Conservation (phyloP, 2,797 vertebrate genomes). For the Labroides dimidiatus region DNA sequence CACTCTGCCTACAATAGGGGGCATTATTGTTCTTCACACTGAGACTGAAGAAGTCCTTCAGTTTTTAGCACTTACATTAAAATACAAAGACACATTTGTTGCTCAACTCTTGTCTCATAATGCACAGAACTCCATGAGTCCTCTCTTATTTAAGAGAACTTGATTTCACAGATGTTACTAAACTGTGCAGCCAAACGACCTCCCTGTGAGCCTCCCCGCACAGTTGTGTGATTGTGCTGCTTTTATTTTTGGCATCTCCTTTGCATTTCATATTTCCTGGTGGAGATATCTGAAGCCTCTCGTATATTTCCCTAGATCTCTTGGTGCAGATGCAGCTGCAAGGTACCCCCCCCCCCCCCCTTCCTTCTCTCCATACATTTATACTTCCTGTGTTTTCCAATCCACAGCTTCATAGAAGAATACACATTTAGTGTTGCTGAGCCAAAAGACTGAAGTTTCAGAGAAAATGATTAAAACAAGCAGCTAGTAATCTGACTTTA, state of each 20-base stretch:
- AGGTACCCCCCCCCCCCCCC: slow-evolving; percentile 40
- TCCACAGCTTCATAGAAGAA: slow-evolving; percentile 11
- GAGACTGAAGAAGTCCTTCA: not conserved
- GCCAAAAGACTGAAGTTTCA: not conserved
- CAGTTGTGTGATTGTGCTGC: slow-evolving; percentile 79
- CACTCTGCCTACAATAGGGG: slow-evolving; percentile 64
- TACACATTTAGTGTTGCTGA: slow-evolving; percentile 3
- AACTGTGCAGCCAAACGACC: slow-evolving; percentile 59
- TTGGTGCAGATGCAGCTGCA: slow-evolving; percentile 73
- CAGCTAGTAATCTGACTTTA: too few relatives aligned
- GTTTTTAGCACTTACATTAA: slow-evolving; percentile 13
- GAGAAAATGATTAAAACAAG: too few relatives aligned
- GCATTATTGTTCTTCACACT: slow-evolving; percentile 35
- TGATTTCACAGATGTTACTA: slow-evolving; percentile 73
- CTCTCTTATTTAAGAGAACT: slow-evolving; percentile 66
- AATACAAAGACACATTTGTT: slow-evolving; percentile 60
- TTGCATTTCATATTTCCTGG: slow-evolving; percentile 78
- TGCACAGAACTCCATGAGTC: slow-evolving; percentile 33
- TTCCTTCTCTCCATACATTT: slow-evolving; percentile 29
- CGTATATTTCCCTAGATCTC: slow-evolving; percentile 51
- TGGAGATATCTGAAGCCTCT: slow-evolving; percentile 62
- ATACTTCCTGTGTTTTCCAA: slow-evolving; percentile 23
- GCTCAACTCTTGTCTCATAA: slow-evolving; percentile 24
- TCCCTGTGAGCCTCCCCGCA: slow-evolving; percentile 63
- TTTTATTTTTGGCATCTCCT: slow-evolving; percentile 78